These are phyloP conservation scores for Phania funesta DNA, from an alignment of 2,888 invertebrate genomes.

Conservation along the genomic window DNA sequence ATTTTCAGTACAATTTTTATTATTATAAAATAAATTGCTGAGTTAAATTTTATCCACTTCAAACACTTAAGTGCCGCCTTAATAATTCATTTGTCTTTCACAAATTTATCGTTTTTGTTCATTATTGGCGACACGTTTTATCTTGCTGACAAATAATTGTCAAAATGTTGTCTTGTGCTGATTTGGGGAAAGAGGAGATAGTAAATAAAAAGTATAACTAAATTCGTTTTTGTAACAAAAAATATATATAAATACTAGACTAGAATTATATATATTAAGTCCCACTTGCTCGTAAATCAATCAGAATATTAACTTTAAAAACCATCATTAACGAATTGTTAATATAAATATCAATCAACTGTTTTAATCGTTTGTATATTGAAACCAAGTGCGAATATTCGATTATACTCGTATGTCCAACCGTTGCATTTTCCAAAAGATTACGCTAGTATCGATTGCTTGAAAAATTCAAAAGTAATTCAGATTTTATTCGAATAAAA, in stretches of 20 bases:
- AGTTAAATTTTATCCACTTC: neutral
- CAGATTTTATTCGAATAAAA: too few species aligned
- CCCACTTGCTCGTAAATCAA: too few species aligned
- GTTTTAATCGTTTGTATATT: too few species aligned
- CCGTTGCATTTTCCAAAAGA: too few species aligned
- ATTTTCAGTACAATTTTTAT: neutral
- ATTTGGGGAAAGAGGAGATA: neutral
- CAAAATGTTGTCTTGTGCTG: neutral
- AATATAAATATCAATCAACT: too few species aligned
- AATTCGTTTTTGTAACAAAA: neutral
- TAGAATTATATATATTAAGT: too few species aligned
- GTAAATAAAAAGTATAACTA: neutral
- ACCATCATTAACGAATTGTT: too few species aligned
- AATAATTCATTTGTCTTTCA: neutral
- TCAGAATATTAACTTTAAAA: too few species aligned
- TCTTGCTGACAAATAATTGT: slow-evolving; percentile 1
- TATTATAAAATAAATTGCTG: neutral
- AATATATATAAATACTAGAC: neutral
- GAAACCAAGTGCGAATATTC: too few species aligned
- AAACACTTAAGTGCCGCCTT: slow-evolving; percentile 3
- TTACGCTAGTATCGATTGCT: too few species aligned
- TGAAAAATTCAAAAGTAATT: too few species aligned
- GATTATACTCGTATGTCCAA: too few species aligned
- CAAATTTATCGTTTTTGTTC: neutral
- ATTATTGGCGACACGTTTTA: neutral